Evolutionary conservation across 2,797 vertebrate species (phyloP).

Genomic region (Hoplostethus atlanticus): DNA sequence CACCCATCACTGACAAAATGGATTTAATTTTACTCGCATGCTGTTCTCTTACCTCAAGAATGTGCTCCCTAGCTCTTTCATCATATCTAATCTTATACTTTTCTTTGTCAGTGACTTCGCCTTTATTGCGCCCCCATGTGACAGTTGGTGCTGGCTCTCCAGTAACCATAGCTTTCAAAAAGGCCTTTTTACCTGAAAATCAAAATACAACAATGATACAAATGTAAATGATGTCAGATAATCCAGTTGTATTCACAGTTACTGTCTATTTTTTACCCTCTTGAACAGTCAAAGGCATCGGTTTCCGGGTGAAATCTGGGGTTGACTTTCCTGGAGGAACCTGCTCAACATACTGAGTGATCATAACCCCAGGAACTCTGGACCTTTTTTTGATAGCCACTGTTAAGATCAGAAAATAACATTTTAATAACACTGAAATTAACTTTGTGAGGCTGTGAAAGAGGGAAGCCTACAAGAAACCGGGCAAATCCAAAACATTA

Average conservation of each 20-base stretch:
- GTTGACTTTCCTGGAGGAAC: conserved; percentile 86
- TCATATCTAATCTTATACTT: conserved; percentile 84
- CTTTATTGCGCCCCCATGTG: conserved; percentile 84
- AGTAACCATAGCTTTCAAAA: conserved; percentile 88
- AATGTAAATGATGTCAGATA: neutral
- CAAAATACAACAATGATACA: neutral
- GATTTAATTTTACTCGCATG: neutral
- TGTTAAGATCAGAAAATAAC: conserved; percentile 51
- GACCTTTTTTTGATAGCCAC: conserved; percentile 86
- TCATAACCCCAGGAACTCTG: conserved; percentile 85
- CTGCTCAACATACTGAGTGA: conserved; percentile 86
- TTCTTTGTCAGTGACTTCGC: conserved; percentile 76
- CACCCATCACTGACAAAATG: neutral
- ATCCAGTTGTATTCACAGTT: neutral
- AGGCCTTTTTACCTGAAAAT: conserved; percentile 86
- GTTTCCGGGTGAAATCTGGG: conserved; percentile 89
- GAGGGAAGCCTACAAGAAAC: neutral
- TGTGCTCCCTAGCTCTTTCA: conserved; percentile 77
- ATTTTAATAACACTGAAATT: neutral
- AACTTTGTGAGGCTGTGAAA: neutral
- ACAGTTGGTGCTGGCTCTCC: conserved; percentile 88
- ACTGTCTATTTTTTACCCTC: conserved; percentile 80
- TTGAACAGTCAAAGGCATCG: conserved; percentile 83
- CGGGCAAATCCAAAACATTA: conserved; percentile 4
- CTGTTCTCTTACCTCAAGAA: conserved; percentile 86